Conservation (phyloP, 2,113 vertebrate genomes). For the Melozone crissalis region DNA sequence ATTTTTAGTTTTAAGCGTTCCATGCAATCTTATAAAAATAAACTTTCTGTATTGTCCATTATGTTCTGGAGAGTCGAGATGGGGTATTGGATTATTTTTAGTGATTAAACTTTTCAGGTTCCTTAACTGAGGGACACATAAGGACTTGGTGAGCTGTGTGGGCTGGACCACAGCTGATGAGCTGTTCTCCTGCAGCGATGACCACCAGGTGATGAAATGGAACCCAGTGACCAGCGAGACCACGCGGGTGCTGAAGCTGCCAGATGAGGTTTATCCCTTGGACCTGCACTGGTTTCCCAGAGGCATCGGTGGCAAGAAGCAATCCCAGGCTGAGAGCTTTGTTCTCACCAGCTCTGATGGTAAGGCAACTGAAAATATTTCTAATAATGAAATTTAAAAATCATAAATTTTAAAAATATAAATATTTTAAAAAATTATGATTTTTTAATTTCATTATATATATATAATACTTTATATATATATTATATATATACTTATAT, state of each 20-base stretch:
- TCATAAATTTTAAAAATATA: no score
- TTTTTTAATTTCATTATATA: no score
- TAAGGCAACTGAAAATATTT: constrained; percentile 49
- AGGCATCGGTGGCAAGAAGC: constrained; percentile 86
- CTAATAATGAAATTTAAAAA: no score
- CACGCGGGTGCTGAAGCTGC: constrained; percentile 81
- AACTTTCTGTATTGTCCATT: background rate
- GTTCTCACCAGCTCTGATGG: constrained; percentile 95
- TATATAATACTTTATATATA: no score
- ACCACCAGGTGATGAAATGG: constrained; percentile 93
- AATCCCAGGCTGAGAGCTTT: constrained; percentile 86
- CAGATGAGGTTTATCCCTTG: constrained; percentile 88
- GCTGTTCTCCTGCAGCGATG: constrained; percentile 93
- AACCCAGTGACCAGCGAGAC: constrained; percentile 89
- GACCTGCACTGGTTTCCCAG: constrained; percentile 95
- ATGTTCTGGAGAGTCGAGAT: background rate
- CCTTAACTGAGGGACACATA: constrained; percentile 87
- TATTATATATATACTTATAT: no score
- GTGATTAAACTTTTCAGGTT: background rate
- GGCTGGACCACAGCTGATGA: constrained; percentile 95
- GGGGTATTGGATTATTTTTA: background rate
- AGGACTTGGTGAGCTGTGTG: constrained; percentile 92
- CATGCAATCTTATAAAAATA: background rate
- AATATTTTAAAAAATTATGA: no score
- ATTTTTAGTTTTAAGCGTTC: background rate